Base-by-base conservation (phyloP, 2,797 vertebrate genomes). In the Adrianichthys oophorus region DNA sequence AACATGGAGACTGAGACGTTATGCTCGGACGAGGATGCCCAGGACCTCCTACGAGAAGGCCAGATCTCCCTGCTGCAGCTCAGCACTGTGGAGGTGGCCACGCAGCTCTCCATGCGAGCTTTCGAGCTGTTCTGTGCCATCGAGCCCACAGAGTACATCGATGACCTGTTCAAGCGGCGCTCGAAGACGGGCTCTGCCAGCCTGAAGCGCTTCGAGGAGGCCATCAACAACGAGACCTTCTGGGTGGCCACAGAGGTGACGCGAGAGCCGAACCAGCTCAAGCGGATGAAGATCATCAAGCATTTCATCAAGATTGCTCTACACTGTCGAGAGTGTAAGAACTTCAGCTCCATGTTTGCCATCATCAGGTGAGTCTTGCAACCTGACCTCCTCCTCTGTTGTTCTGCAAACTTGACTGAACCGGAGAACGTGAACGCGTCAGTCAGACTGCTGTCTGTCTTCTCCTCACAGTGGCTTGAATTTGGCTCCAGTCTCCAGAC, bases 261-360 rank as follows among this genome's bases (percentile, higher is more conserved):
- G 1, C 86, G 95, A 52, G 98, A 99, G 86, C 92, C 93, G 62
- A 98, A 99, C 90, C 97, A 98, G 81, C 90, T 99, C 29, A 99
- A 99, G 72, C 94, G 97, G 72, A 98, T 98, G 96, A 99, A 99
- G 90, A 98, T 92, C 56, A 80, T 99, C 76, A 99, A 99, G 80
- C 98, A 99, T 88, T 99, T 98, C 86, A 94, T 99, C 89, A 99
- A 99, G 88, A 99, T 98, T 59, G 98, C 97, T 0, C 88, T 99
- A 37, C 97, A 99, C 86, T 99, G 98, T 79, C 90, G 97, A 65
- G 98, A 99, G 78, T 99, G 97, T 95, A 99, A 99, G 91, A 99
- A 99, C 90, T 99, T 99, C 89, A 99, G 97, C 92, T 99, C 98
- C 0, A 99, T 99, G 97, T 99, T 99, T 76, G 97, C 98, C 70